A percentile compares a stretch with the other conserved stretches of the same genome.
phyloP scores from a whole-genome alignment of 2,797 vertebrate species.

The Sparidentex hasta region DNA sequence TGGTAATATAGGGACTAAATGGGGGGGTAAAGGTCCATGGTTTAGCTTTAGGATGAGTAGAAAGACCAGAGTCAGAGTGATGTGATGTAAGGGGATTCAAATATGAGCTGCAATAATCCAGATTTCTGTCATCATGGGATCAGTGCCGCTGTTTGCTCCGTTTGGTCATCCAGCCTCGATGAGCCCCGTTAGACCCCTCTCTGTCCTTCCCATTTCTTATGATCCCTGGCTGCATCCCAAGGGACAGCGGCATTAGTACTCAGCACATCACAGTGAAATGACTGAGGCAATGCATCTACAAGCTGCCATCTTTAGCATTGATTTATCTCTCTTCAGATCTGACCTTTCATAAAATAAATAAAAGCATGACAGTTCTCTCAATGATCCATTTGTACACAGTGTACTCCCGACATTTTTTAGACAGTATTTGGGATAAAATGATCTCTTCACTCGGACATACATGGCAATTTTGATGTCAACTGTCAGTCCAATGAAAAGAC shows the following conservation, averaged over 20 bases:
- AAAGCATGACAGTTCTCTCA: constrained; percentile 30
- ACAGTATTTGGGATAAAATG: constrained; percentile 7
- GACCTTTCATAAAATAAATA: constrained; percentile 51
- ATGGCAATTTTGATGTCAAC: neutral
- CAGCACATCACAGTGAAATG: constrained; percentile 49
- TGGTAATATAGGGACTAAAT: constrained; percentile 9
- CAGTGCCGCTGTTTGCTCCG: constrained; percentile 51
- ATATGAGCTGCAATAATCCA: constrained; percentile 75
- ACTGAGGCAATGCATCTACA: constrained; percentile 44
- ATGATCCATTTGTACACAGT: constrained; percentile 32
- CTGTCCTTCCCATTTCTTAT: constrained; percentile 54
- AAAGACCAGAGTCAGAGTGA: constrained; percentile 49
- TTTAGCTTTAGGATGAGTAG: constrained; percentile 40
- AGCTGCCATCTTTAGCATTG: constrained; percentile 55
- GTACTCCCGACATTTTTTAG: neutral
- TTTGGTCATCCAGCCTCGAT: constrained; percentile 47
- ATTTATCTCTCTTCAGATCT: constrained; percentile 57
- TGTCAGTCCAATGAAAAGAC: constrained; percentile 13
- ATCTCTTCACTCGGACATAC: neutral
- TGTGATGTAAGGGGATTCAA: constrained; percentile 79
- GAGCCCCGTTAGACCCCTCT: constrained; percentile 42
- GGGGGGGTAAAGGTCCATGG: constrained; percentile 7
- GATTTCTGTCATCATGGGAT: constrained; percentile 74
- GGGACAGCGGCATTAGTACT: constrained; percentile 60
- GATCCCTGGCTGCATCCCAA: constrained; percentile 47